These are phyloP conservation scores for Dendrocopos noguchii DNA, from an alignment of 2,113 vertebrate species.

Conservation along the genomic window DNA sequence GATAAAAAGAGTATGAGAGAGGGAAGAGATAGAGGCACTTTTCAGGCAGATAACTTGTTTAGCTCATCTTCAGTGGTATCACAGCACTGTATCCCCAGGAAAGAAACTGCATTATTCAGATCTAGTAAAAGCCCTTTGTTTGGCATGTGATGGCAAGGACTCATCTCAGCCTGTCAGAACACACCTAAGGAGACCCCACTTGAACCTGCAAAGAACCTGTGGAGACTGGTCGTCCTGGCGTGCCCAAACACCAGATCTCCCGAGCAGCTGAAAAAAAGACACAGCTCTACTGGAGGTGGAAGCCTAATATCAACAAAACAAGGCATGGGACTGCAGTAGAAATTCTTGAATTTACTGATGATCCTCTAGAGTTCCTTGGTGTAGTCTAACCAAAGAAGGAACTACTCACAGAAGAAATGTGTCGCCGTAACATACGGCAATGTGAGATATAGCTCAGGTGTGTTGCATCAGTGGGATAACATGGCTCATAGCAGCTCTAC, in stretches of 20 bases:
- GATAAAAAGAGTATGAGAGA: background rate
- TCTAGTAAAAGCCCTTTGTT: background rate
- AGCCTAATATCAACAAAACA: background rate
- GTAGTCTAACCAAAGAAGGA: background rate
- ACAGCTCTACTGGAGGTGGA: background rate
- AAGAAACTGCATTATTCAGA: background rate
- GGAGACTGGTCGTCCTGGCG: background rate
- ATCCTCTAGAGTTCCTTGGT: background rate
- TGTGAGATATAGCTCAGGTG: accelerated
- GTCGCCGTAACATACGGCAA: background rate
- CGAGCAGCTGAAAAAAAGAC: background rate
- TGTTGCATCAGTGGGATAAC: background rate
- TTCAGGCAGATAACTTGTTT: background rate
- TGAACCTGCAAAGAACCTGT: background rate
- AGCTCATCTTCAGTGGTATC: background rate
- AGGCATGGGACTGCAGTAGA: background rate
- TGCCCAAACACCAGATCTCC: background rate
- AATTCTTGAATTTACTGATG: background rate
- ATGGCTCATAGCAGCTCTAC: accelerated
- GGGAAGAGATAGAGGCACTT: background rate
- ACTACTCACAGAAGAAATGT: accelerated
- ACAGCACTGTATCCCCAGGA: accelerated
- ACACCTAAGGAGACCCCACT: background rate
- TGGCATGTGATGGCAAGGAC: background rate
- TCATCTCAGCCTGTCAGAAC: background rate